Base-by-base conservation (phyloP, 2,113 vertebrate species). In the Gambusia affinis region DNA sequence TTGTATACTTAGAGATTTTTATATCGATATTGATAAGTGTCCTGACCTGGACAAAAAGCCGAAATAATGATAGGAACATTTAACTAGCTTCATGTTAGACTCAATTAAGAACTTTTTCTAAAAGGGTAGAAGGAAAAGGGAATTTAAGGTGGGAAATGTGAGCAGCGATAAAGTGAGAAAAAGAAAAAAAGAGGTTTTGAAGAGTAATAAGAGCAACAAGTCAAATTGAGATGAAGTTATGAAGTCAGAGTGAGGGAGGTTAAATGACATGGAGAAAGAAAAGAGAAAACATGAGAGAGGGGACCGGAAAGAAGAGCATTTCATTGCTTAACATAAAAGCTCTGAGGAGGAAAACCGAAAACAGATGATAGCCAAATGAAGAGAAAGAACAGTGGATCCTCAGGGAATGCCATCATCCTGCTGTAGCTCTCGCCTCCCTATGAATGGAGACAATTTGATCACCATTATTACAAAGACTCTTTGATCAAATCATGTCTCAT, bases 401-500 rank as follows among this genome's bases (percentile, higher is more conserved):
- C 17, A 3, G 76, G 76, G 78, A 84, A 68, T 57, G 64, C 80
- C 78, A 80, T 54, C 31, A 69, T 37, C 35, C 24, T 62, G 1
- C 72, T 65, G 8, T 35, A 72, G 68, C 73, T 79, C 64, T 69
- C 54, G 0, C 30, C 60, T 83, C 67, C 22, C 60, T 83, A 70
- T 82, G 83, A 79, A 85, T 78, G 72, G 77, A 83, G 61, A 79
- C 81, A 84, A 92, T 88, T 81, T 81, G 85, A 91, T 91, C 87
- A 85, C 78, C 79, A 80, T 91, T 89, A 90, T 88, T 89, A 81
- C 88, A 87, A 85, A 89, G 82, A 81, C 64, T 85, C 82, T 88
- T 86, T 89, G 86, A 92, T 92, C 87, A 87, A 76, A 91, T 92
- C 85, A 86, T 72, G 82, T 81, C 76, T 87, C 89, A 88, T 86